Evolutionary conservation across 2,113 vertebrate genomes (phyloP).

Genomic region (Catharus minimus): DNA sequence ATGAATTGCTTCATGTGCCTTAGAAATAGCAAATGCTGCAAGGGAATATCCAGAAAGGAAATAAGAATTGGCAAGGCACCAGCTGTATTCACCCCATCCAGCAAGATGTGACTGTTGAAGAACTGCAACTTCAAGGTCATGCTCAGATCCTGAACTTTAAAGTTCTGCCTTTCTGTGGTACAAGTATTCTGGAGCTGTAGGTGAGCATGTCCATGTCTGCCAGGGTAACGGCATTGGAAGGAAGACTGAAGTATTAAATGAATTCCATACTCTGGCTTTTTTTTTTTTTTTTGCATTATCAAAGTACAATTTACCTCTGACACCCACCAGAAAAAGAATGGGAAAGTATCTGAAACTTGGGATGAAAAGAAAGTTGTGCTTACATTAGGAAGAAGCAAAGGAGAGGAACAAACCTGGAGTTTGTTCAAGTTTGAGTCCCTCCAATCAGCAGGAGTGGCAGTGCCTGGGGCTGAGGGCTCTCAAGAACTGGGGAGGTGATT

Average conservation of each 20-base stretch:
- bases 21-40: not conserved
- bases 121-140: not conserved
- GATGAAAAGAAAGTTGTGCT: not conserved
- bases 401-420: not conserved
- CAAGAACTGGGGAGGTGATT: not conserved
- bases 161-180: not conserved
- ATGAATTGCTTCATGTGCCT: not conserved
- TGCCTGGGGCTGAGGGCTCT: not conserved
- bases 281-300: too few species aligned
- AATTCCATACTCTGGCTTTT: not conserved
- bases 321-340: not conserved
- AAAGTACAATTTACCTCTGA: not conserved
- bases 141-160: not conserved
- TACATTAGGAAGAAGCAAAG: not conserved
- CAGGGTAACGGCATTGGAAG: rapidly evolving
- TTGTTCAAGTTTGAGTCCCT: not conserved
- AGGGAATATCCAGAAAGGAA: not conserved
- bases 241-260: not conserved
- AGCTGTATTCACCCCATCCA: not conserved
- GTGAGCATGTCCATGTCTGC: not conserved
- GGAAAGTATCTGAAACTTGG: not conserved
- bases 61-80: not conserved
- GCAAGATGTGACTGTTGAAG: not conserved
- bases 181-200: not conserved
- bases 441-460: not conserved